Percentiles rank a stretch among this genome's conserved stretches.
Evolutionary conservation across 2,797 vertebrate genomes (phyloP).

Genomic region (Clarias laeviceps): DNA sequence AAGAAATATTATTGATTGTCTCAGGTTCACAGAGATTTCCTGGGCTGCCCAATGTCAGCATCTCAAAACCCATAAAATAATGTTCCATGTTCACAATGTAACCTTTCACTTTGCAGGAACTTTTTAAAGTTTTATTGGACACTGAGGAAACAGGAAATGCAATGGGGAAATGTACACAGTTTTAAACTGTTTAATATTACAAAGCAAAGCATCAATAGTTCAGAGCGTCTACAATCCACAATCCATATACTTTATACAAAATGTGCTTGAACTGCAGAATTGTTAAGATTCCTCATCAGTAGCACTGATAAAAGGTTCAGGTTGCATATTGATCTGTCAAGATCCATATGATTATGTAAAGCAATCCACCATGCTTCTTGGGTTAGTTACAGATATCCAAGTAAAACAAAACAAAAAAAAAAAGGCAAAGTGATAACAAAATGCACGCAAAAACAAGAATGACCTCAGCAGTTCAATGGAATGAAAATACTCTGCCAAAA

Average conservation of each 20-base stretch:
- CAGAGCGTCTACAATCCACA: constrained; percentile 21
- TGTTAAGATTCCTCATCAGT: neutral
- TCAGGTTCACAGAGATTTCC: constrained; percentile 34
- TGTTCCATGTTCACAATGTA: neutral
- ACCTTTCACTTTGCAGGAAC: neutral
- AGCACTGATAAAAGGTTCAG: neutral
- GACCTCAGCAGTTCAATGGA: neutral
- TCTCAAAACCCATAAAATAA: neutral
- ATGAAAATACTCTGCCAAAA: neutral
- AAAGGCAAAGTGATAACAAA: neutral
- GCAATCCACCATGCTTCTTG: constrained; percentile 64
- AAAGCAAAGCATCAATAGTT: constrained; percentile 9
- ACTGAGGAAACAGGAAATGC: neutral
- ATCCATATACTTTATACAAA: neutral
- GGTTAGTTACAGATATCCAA: constrained; percentile 59
- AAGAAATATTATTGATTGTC: constrained; percentile 51
- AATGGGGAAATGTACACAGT: no score
- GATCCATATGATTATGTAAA: constrained; percentile 34
- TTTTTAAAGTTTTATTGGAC: neutral
- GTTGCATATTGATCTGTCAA: constrained; percentile 6
- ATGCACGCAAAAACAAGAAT: neutral
- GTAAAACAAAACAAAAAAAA: neutral
- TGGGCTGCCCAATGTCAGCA: constrained; percentile 10
- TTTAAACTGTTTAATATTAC: constrained; percentile 8
- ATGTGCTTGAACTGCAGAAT: neutral